phyloP scores from a whole-genome alignment of 2,888 invertebrate species.

The Drosophila paucipuncta region DNA sequence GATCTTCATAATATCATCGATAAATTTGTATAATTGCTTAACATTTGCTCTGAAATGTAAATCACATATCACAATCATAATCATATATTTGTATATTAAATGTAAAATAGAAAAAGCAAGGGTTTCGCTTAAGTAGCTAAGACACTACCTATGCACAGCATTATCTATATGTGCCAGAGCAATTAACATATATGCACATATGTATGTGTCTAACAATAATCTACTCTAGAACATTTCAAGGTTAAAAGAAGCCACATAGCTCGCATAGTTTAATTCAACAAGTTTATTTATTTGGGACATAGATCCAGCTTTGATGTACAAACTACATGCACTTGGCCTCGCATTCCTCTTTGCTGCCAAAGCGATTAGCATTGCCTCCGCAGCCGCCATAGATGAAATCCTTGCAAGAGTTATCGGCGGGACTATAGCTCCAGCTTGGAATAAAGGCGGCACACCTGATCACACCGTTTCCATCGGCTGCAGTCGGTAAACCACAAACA shows the following conservation, averaged over 20 bases:
- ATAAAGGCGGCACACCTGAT: conserved; percentile 49
- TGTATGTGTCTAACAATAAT: neutral
- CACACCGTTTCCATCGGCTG: conserved; percentile 53
- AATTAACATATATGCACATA: neutral
- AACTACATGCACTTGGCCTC: conserved; percentile 42
- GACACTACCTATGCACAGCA: neutral
- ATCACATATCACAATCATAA: neutral
- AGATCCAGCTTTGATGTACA: neutral
- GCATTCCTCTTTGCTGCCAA: conserved; percentile 41
- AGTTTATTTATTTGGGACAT: conserved; percentile 9
- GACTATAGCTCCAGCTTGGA: conserved; percentile 42
- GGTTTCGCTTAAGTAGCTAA: neutral
- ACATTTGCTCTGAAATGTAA: neutral
- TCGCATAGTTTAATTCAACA: neutral
- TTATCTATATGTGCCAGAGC: neutral
- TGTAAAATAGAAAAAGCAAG: neutral
- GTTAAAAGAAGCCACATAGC: neutral
- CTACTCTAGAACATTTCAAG: neutral
- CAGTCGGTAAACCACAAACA: conserved; percentile 34
- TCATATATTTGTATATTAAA: neutral
- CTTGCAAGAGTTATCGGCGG: conserved; percentile 49
- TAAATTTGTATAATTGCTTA: neutral
- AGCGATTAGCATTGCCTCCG: conserved; percentile 70
- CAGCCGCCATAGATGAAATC: conserved; percentile 70
- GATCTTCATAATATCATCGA: neutral